Evolutionary conservation across 1,140 invertebrate genomes (phyloP), one percentile per base, ranked within the genome.

Genomic region (Cotesia glomerata): DNA sequence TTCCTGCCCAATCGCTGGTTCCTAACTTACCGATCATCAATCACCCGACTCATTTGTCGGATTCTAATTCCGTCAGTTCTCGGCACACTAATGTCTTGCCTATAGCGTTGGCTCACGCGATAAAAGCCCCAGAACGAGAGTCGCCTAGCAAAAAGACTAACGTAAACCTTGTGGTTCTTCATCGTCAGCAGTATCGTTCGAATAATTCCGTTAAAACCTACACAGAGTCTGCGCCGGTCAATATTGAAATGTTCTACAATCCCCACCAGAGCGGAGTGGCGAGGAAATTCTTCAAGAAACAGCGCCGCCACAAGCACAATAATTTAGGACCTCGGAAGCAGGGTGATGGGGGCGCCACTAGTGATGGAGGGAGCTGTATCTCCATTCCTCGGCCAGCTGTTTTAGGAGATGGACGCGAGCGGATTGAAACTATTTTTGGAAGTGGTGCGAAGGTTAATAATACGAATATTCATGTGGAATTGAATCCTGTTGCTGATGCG

Each of bases 251-350:
- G 84, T 98, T 97, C 84, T 97, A 97, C 80, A 97, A 98, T 88
- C 94, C 95, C 0, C 93, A 95, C 80, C 96, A 98, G 83, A 97
- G 95, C 82, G 95, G 95, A 13, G 94, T 96, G 0, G 95, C 96
- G 0, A 90, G 95, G 73, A 96, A 95, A 78, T 97, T 97, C 84
- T 97, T 97, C 83, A 94, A 95, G 73, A 96, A 95, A 80, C 94
- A 96, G 81, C 90, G 92, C 26, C 89, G 93, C 64, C 89, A 95
- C 76, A 87, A 88, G 78, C 89, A 91, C 67, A 95, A 93, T 82
- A 94, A 94, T 81, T 86, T 95, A 32, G 92, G 92, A 74, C 83
- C 91, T 0, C 84, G 91, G 51, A 89, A 92, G 56, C 88, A 90
- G 54, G 89, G 90, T 18, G 91, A 90, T 72, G 90, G 91, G 54